Conservation (phyloP, 2,113 vertebrate species). For the Madoqua kirkii region DNA sequence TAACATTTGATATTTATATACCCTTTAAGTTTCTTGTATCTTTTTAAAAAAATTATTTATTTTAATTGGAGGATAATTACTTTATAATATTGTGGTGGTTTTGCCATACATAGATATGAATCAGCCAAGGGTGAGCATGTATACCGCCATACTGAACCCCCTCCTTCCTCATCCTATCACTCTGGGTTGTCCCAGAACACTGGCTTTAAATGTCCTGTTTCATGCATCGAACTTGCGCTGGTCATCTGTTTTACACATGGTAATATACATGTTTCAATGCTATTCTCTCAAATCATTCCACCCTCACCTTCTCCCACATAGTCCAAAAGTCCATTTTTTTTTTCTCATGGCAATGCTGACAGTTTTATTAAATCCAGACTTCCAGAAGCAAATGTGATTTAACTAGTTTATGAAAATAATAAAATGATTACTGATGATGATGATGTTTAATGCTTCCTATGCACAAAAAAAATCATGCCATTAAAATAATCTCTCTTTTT, state of each 20-base stretch:
- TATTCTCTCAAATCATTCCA: neutral
- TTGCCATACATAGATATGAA: neutral
- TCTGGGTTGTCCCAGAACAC: neutral
- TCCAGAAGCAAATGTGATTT: too few relatives aligned
- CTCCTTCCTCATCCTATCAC: neutral
- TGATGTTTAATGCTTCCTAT: too few relatives aligned
- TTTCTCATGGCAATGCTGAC: too few relatives aligned
- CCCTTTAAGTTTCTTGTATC: neutral
- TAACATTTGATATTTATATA: neutral
- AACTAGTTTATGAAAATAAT: too few relatives aligned
- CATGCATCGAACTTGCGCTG: neutral
- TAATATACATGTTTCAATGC: neutral
- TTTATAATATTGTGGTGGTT: neutral
- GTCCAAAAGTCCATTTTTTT: neutral
- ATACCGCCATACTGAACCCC: neutral
- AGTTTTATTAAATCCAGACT: too few relatives aligned
- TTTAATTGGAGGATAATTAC: neutral
- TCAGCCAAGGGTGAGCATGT: neutral
- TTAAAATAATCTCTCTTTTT: too few relatives aligned
- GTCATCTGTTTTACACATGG: neutral
- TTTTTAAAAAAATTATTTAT: neutral
- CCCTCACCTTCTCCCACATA: neutral
- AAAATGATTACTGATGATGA: too few relatives aligned
- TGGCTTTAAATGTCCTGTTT: neutral
- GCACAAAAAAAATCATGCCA: too few relatives aligned